Conservation (phyloP, 1,140 invertebrate species). For the Reticulitermes speratus region DNA sequence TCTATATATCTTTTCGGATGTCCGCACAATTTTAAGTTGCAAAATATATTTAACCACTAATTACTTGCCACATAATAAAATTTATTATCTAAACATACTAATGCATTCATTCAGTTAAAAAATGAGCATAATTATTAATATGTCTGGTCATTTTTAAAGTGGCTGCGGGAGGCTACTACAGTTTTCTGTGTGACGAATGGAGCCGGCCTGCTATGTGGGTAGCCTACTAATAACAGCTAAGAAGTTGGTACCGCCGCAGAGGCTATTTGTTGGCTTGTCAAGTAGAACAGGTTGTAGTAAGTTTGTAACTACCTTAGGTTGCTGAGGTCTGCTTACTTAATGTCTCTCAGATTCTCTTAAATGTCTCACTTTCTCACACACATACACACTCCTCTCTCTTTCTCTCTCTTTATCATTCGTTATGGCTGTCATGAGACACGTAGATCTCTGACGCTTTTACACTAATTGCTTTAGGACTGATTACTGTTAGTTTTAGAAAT, state of each 20-base stretch:
- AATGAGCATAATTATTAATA: neutral
- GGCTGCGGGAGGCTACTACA: neutral
- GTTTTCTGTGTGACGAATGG: neutral
- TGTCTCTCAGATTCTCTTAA: too few species aligned
- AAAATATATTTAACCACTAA: neutral
- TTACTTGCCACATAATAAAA: neutral
- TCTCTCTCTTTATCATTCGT: too few species aligned
- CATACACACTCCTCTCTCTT: too few species aligned
- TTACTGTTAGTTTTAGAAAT: too few species aligned
- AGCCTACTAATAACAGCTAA: neutral
- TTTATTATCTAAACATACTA: neutral
- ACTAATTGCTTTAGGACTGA: too few species aligned
- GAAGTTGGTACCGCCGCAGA: neutral
- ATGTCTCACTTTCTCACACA: too few species aligned
- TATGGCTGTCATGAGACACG: too few species aligned
- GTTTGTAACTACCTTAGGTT: neutral
- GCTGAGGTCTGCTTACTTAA: neutral
- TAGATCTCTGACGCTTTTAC: too few species aligned
- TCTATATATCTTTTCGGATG: too few species aligned
- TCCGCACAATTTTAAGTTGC: neutral
- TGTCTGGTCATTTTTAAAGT: neutral
- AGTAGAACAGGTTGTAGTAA: neutral
- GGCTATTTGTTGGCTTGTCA: conserved; percentile 6
- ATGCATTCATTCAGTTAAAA: neutral
- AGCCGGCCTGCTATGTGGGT: neutral